Base-by-base conservation (phyloP, 2,113 vertebrate species). In the Pygoscelis antarcticus region DNA sequence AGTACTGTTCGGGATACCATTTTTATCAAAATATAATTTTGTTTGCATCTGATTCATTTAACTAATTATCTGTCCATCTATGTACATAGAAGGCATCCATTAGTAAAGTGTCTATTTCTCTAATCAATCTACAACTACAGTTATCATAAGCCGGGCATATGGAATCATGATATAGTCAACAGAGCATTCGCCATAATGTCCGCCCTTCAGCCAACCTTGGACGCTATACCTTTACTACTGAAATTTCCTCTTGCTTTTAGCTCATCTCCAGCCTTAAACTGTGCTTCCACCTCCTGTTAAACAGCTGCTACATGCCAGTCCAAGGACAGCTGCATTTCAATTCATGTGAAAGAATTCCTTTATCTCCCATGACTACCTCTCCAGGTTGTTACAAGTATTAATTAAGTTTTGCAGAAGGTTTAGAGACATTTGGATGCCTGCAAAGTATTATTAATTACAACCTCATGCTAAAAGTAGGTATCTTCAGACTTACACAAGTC, bases 341-440 rank as follows among this genome's bases (percentile, higher is more conserved):
- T 83, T 89, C 61, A 55, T 49, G 83, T 87, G 89, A 89, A 96
- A 96, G 75, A 81, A 91, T 91, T 90, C 15, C 79, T 95, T 94
- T 85, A 83, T 80, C 87, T 94, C 58, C 49, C 61, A 77, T 77
- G 62, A 94, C 82, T 95, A 83, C 70, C 83, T 93, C 70, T 87
- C 46, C 62, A 83, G 62, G 81, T 70, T 89, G 46, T 79, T 87
- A 9, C 52, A 69, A 93, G 54, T 69, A 96, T 70, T 95, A 97
- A 94, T 95, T 91, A 82, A 89, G 85, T 85, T 93, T 85, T 93
- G n/a, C 49, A 80, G 66, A 70, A 89, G 79, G 64, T 42, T 93
- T 89, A 61, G n/a, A 87, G 58, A 87, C 25, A 85, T 96, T 85
- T 46, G 66, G 70, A 83, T 80, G 82, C 87, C 71, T 42, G 46